phyloP scores from a whole-genome alignment of 2,888 invertebrate species.

The Rambutsinella grinnellia region DNA sequence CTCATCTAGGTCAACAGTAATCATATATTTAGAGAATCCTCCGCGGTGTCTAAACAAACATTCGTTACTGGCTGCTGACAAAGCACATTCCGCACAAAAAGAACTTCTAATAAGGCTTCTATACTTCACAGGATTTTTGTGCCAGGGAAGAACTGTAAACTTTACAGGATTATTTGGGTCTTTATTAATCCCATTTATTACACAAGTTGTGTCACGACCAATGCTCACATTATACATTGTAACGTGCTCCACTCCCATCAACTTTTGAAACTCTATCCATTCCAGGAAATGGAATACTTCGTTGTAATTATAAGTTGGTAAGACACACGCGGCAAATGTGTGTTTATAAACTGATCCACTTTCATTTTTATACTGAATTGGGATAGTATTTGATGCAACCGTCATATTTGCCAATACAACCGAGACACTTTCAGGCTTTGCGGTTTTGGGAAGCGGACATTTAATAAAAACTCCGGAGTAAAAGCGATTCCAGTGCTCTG shows the following conservation, averaged over 20 bases:
- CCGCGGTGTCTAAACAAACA: slow-evolving; percentile 23
- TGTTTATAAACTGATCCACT: too few relatives aligned
- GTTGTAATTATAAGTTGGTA: slow-evolving; percentile 19
- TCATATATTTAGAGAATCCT: slow-evolving; percentile 19
- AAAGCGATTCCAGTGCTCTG: background rate
- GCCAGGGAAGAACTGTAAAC: slow-evolving; percentile 19
- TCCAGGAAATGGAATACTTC: too few relatives aligned
- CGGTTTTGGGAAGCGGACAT: background rate
- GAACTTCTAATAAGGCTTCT: background rate
- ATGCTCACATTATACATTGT: too few relatives aligned
- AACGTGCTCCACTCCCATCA: slow-evolving; percentile 47
- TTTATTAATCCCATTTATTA: background rate
- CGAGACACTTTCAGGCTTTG: too few relatives aligned
- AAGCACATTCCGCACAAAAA: slow-evolving; percentile 4
- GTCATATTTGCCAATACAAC: too few relatives aligned
- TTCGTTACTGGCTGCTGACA: slow-evolving; percentile 4
- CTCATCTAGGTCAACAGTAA: slow-evolving; percentile 29
- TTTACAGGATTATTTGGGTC: background rate
- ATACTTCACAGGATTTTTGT: background rate
- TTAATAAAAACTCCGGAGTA: slow-evolving; percentile 3
- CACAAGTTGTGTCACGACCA: slow-evolving; percentile 1
- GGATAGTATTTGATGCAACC: too few relatives aligned
- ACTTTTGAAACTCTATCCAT: slow-evolving; percentile 37
- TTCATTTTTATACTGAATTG: background rate
- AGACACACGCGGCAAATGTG: slow-evolving; percentile 25